Evolutionary conservation across 2,113 vertebrate genomes (phyloP).

Genomic region (Pelodiscus sinensis): DNA sequence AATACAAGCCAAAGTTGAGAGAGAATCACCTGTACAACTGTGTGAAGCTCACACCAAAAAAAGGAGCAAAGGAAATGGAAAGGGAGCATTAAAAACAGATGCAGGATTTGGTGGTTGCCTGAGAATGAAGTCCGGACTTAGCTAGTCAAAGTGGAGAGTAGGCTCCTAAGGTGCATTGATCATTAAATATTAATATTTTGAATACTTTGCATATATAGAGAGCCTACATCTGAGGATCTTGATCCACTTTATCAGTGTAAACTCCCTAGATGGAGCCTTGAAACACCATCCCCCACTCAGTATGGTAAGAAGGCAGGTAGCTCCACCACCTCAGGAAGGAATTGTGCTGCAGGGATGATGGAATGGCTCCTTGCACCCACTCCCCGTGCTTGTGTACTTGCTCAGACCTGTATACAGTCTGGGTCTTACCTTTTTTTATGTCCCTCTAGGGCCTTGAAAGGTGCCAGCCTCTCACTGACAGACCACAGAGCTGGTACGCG

Average conservation of each 20-base stretch:
- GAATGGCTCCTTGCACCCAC: too few species aligned
- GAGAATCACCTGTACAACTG: background rate
- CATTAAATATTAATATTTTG: background rate
- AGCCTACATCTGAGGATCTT: background rate
- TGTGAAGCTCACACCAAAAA: background rate
- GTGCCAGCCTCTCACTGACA: too few species aligned
- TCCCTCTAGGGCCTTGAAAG: too few species aligned
- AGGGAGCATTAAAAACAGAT: background rate
- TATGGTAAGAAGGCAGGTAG: background rate
- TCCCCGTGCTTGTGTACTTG: too few species aligned
- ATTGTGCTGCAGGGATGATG: background rate
- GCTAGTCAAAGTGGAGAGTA: background rate
- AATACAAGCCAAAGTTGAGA: background rate
- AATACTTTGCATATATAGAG: background rate
- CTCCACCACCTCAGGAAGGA: background rate
- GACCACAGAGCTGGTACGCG: too few species aligned
- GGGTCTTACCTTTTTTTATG: too few species aligned
- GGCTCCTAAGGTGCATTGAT: too few species aligned
- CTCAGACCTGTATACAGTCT: too few species aligned
- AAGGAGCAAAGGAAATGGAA: background rate
- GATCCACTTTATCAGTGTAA: background rate
- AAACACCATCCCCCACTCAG: fast-evolving
- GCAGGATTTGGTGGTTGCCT: background rate
- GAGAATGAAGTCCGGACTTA: background rate
- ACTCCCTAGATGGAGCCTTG: background rate